A percentile compares a stretch with the other conserved stretches of the same genome.
Evolutionary conservation across 2,888 invertebrate species (phyloP).

Genomic region (Campoplex capitator): DNA sequence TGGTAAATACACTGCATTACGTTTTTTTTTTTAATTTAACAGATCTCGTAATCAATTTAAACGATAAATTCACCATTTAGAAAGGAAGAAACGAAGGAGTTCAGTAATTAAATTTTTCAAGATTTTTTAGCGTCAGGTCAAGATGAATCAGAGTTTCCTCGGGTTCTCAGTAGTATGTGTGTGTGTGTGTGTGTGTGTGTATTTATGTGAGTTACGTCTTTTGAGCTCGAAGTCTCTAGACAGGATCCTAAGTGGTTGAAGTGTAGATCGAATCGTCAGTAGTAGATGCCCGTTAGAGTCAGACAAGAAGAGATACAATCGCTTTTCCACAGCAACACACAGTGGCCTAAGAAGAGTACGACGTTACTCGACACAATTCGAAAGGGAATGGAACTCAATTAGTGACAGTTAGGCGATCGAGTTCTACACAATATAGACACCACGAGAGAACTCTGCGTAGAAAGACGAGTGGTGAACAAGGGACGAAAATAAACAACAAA

Average conservation of each 20-base stretch:
- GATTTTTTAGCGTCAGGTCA: slow-evolving; percentile 67
- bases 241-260: slow-evolving; percentile 37
- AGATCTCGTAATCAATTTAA: slow-evolving; percentile 8
- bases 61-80: neutral
- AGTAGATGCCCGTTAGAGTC: slow-evolving; percentile 49
- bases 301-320: slow-evolving; percentile 40
- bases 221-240: slow-evolving; percentile 31
- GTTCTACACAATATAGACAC: slow-evolving; percentile 55
- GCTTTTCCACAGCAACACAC: slow-evolving; percentile 8
- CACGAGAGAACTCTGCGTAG: slow-evolving; percentile 42
- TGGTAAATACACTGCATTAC: neutral
- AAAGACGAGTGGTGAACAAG: slow-evolving; percentile 36
- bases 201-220: neutral
- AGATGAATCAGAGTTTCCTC: slow-evolving; percentile 30
- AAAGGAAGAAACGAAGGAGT: slow-evolving; percentile 10
- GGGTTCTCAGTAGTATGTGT: slow-evolving; percentile 8
- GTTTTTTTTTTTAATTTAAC: neutral
- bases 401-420: slow-evolving; percentile 70
- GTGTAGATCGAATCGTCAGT: slow-evolving; percentile 45
- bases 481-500: slow-evolving; percentile 17
- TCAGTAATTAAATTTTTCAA: slow-evolving; percentile 69
- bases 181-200: slow-evolving; percentile 3
- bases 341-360: slow-evolving; percentile 15
- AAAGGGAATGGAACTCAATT: slow-evolving; percentile 71
- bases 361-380: slow-evolving; percentile 41